These are phyloP conservation scores for Pelmatolapia mariae DNA, from an alignment of 2,113 vertebrate species.

Conservation along the genomic window DNA sequence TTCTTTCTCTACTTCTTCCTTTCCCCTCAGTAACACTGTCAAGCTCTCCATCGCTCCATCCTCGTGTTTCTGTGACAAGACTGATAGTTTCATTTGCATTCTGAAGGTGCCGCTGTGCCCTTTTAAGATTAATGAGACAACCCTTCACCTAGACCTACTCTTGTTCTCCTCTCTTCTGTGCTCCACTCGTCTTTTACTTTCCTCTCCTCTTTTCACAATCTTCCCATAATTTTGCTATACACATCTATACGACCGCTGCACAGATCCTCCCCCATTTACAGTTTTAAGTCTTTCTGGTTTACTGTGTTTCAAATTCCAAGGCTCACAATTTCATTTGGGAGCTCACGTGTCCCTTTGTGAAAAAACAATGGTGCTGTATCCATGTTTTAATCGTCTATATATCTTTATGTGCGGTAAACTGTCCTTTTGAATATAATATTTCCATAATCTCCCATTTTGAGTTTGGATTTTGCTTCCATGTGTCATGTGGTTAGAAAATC, in stretches of 20 bases:
- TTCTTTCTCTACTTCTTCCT: neutral
- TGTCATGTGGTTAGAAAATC: neutral
- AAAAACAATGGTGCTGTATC: neutral
- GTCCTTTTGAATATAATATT: neutral
- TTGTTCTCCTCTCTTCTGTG: neutral
- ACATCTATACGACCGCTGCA: neutral
- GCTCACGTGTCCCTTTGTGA: neutral
- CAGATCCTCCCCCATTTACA: neutral
- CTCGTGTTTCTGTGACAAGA: conserved; percentile 22
- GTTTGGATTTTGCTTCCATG: neutral
- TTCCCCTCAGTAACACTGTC: neutral
- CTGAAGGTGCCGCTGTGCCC: conserved; percentile 8
- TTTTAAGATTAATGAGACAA: conserved; percentile 60
- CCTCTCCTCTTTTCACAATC: neutral
- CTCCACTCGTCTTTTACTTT: neutral
- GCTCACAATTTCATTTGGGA: neutral
- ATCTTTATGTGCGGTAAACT: neutral
- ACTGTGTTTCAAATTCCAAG: neutral
- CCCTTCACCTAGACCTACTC: conserved; percentile 29
- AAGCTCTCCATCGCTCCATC: neutral
- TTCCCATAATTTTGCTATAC: neutral
- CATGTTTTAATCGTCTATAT: neutral
- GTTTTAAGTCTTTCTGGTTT: neutral
- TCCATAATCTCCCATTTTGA: neutral
- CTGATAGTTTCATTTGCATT: conserved; percentile 54